These are phyloP conservation scores for Malurus elegans DNA, from an alignment of 2,113 vertebrate genomes.

Conservation along the genomic window DNA sequence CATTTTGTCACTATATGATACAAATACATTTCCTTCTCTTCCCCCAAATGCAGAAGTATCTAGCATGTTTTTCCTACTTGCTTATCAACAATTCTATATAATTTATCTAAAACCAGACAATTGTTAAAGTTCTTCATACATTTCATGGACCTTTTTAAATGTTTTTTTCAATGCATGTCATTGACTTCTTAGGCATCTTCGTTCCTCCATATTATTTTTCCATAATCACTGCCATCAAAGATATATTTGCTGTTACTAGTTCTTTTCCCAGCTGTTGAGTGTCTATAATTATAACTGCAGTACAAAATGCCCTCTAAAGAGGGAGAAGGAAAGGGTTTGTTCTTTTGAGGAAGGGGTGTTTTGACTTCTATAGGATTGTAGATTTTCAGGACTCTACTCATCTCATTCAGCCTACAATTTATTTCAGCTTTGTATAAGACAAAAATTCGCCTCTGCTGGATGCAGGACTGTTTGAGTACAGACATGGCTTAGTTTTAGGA, in stretches of 20 bases:
- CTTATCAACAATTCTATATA: background rate
- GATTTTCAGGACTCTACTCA: background rate
- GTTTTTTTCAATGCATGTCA: background rate
- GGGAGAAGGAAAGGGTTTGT: background rate
- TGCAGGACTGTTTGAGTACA: background rate
- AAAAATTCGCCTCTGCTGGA: background rate
- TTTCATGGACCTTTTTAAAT: background rate
- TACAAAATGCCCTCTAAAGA: background rate
- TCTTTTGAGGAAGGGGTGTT: background rate
- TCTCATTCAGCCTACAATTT: background rate
- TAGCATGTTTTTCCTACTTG: background rate
- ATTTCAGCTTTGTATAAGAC: background rate
- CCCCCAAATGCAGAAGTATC: background rate
- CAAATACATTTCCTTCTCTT: background rate
- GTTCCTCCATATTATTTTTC: slow-evolving; percentile 23
- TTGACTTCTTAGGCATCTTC: slow-evolving; percentile 12
- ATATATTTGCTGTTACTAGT: slow-evolving; percentile 34
- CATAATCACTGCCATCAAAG: background rate
- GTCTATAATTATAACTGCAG: slow-evolving; percentile 41
- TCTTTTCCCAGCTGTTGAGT: slow-evolving; percentile 41
- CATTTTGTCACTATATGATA: slow-evolving; percentile 17
- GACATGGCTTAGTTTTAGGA: background rate
- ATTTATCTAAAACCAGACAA: background rate
- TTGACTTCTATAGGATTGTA: background rate
- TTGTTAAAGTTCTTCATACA: background rate